Conservation (phyloP, 1,140 invertebrate species). For the Neodiprion pinetum region DNA sequence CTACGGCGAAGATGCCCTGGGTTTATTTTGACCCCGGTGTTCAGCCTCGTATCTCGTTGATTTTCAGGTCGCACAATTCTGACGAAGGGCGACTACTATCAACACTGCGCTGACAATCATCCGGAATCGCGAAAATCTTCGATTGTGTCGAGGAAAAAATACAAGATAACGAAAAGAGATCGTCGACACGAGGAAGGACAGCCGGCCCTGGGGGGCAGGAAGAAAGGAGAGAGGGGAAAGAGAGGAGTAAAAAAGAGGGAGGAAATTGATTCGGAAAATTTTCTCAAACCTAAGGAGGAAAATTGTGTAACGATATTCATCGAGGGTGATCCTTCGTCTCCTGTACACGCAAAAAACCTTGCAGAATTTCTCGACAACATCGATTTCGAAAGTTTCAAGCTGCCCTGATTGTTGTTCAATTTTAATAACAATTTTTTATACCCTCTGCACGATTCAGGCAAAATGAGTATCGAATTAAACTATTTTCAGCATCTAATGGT, state of each 20-base stretch:
- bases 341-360: neutral
- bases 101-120: slow-evolving; percentile 29
- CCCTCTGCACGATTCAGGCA: too few species aligned
- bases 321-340: neutral
- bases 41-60: neutral
- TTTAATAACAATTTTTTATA: too few species aligned
- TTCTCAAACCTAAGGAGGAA: too few species aligned
- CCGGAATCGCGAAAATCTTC: slow-evolving; percentile 25
- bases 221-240: neutral
- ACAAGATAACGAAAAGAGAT: slow-evolving; percentile 8
- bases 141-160: slow-evolving; percentile 4
- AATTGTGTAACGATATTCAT: neutral
- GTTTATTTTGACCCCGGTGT: too few species aligned
- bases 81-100: slow-evolving; percentile 31
- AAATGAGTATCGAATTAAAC: too few species aligned
- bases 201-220: neutral
- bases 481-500: too few species aligned
- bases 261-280: neutral
- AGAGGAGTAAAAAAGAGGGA: neutral
- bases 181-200: neutral
- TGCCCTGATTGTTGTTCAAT: neutral
- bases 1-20: too few species aligned
- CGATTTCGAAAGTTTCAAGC: slow-evolving; percentile 1
- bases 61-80: slow-evolving; percentile 22
- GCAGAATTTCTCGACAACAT: neutral